phyloP scores from a whole-genome alignment of 2,113 vertebrate species.

The Laticauda laticaudata region DNA sequence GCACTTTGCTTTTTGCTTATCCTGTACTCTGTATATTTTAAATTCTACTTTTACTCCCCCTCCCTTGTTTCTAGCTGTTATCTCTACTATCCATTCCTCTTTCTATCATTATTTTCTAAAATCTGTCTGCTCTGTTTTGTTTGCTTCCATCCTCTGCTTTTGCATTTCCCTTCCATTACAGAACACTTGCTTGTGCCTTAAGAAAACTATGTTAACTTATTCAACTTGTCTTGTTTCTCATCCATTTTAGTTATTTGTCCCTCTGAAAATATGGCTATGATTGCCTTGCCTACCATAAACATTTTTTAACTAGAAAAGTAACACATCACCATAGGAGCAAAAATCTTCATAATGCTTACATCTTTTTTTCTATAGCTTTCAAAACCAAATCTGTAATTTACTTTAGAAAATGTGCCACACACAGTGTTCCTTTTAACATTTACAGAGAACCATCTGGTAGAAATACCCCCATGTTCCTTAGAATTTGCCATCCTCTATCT shows the following conservation, averaged over 20 bases:
- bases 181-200: too few relatives aligned
- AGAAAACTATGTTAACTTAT: neutral
- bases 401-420: neutral
- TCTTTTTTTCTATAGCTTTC: neutral
- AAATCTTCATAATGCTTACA: neutral
- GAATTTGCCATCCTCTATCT: neutral
- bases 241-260: neutral
- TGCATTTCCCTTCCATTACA: neutral
- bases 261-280: neutral
- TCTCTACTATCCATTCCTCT: neutral
- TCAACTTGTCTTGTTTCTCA: neutral
- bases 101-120: neutral
- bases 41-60: neutral
- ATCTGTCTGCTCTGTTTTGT: neutral
- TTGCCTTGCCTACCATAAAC: too few relatives aligned
- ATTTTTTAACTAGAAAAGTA: neutral
- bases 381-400: neutral
- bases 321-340: neutral
- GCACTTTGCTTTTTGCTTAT: neutral
- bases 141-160: neutral
- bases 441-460: neutral
- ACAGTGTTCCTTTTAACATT: neutral
- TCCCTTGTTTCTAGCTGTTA: neutral
- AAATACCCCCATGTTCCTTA: neutral
- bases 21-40: neutral